Evolutionary conservation across 2,888 invertebrate genomes (phyloP).

Genomic region (Patella pellucida): DNA sequence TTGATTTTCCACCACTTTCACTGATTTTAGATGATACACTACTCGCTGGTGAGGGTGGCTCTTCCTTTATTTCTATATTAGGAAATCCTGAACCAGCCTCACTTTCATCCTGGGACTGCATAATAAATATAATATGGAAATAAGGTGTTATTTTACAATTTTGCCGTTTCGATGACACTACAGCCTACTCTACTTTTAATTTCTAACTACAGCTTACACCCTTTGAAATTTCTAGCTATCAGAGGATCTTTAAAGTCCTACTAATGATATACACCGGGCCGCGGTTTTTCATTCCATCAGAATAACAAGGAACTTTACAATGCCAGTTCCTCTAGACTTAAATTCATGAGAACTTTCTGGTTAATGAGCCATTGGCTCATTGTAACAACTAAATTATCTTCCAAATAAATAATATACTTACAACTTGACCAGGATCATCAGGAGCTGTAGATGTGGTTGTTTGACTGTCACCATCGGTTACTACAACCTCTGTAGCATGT

Average conservation of each 20-base stretch:
- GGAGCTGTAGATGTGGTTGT: not conserved
- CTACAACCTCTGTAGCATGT: not conserved
- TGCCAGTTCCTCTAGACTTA: too few species aligned
- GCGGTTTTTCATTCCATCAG: too few species aligned
- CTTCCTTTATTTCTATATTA: conserved; percentile 51
- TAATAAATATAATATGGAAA: conserved; percentile 3
- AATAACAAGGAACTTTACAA: too few species aligned
- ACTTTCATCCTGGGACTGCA: conserved; percentile 1
- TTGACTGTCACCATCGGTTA: not conserved
- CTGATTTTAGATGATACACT: conserved; percentile 65
- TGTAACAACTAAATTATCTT: not conserved
- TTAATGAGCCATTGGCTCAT: too few species aligned
- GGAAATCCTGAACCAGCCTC: conserved; percentile 33
- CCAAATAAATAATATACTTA: not conserved
- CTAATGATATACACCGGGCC: too few species aligned
- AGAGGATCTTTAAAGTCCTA: too few species aligned
- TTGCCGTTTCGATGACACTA: too few species aligned
- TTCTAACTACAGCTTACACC: too few species aligned
- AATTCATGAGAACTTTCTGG: too few species aligned
- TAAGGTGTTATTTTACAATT: too few species aligned
- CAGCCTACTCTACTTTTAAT: too few species aligned
- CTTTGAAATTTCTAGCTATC: too few species aligned
- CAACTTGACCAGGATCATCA: conserved; percentile 3
- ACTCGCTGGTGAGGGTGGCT: conserved; percentile 64
- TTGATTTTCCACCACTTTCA: conserved; percentile 51